Percentiles rank a stretch among this genome's conserved stretches.
Conservation (phyloP, 2,113 vertebrate species). For the Scomber colias region DNA sequence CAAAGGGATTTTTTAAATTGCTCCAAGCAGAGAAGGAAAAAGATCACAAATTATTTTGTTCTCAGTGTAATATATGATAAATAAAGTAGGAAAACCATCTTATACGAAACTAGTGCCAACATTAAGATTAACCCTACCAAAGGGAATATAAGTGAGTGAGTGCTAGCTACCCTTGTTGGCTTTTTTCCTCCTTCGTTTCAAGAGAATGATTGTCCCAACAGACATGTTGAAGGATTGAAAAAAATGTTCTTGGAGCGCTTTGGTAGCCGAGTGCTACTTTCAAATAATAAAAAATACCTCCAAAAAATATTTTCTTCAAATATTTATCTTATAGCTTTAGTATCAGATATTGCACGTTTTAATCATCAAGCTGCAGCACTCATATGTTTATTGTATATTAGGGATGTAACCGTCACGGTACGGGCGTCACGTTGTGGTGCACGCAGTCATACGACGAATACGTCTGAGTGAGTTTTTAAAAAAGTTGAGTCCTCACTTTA, state of each 20-base stretch:
- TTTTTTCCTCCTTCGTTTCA: constrained; percentile 1
- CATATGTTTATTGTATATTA: not conserved
- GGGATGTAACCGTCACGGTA: too few species aligned
- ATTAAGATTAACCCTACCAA: constrained; percentile 18
- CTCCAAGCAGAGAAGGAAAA: not conserved
- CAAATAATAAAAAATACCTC: too few species aligned
- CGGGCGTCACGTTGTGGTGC: too few species aligned
- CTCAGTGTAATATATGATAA: constrained; percentile 2
- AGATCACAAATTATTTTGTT: constrained; percentile 18
- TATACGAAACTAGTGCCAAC: constrained; percentile 5
- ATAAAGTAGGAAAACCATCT: constrained; percentile 25
- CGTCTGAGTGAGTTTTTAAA: too few species aligned
- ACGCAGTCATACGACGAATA: too few species aligned
- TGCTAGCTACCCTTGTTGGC: not conserved
- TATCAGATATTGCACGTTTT: not conserved
- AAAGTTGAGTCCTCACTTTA: too few species aligned
- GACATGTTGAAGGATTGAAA: not conserved
- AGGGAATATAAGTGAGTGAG: not conserved
- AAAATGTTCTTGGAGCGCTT: too few species aligned
- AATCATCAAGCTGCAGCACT: not conserved
- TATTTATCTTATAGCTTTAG: not conserved
- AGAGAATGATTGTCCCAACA: not conserved
- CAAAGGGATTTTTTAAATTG: not conserved
- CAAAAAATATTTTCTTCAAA: not conserved
- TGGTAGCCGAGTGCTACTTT: not conserved